Conservation (phyloP, 2,113 vertebrate genomes). For the Apistogramma diplotaenia region DNA sequence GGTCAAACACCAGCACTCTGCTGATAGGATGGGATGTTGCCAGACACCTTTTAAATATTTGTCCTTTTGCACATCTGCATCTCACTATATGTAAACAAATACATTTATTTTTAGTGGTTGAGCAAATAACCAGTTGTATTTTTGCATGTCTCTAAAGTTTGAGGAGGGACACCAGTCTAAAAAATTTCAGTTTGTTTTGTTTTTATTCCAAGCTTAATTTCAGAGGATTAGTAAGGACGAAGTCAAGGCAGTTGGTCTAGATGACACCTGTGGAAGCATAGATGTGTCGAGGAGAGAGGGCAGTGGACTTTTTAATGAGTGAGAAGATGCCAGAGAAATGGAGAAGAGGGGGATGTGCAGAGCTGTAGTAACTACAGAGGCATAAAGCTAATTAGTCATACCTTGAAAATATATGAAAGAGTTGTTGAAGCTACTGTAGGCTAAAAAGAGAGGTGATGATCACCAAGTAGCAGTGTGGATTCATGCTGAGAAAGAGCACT, state of each 20-base stretch:
- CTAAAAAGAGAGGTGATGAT: not conserved
- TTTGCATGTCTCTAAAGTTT: not conserved
- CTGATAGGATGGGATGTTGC: no score
- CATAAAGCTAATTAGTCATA: not conserved
- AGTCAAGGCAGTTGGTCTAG: no score
- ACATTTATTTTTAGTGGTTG: not conserved
- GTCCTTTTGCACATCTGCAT: not conserved
- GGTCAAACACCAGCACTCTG: no score
- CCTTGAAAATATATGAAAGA: not conserved
- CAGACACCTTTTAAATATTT: not conserved
- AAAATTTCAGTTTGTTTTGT: no score
- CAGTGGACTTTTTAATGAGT: not conserved
- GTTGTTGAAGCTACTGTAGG: not conserved
- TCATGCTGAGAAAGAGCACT: not conserved
- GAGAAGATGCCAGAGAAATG: not conserved
- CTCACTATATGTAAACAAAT: not conserved
- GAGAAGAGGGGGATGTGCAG: not conserved
- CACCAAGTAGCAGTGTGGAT: not conserved
- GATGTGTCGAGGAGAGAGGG: not conserved
- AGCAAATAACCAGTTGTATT: not conserved
- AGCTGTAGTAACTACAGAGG: not conserved
- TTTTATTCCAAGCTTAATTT: no score
- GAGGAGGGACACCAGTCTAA: no score
- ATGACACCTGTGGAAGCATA: no score
- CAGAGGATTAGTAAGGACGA: no score